A percentile compares a stretch with the other conserved stretches of the same genome.
Evolutionary conservation across 2,797 vertebrate species (phyloP).

Genomic region (Decapterus maruadsi): DNA sequence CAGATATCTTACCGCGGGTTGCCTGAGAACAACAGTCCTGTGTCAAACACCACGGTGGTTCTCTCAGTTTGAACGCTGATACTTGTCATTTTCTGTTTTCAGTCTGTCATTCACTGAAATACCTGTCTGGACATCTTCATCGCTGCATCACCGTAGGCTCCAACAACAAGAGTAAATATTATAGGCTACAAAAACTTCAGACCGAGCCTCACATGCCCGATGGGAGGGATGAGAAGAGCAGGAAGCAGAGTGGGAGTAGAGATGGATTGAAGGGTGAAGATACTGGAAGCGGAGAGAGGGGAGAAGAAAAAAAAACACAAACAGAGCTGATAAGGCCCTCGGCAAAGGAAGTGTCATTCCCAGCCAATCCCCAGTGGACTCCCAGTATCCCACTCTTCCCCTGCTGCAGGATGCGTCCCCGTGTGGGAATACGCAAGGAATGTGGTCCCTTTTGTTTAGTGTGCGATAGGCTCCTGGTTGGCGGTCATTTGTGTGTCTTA

Average conservation of each 20-base stretch:
- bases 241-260: slow-evolving; percentile 60
- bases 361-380: slow-evolving; percentile 76
- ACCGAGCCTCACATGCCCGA: slow-evolving; percentile 51
- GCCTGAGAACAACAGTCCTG: slow-evolving; percentile 27
- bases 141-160: slow-evolving; percentile 15
- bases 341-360: slow-evolving; percentile 83
- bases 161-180: slow-evolving; percentile 37
- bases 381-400: slow-evolving; percentile 78
- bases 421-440: slow-evolving; percentile 86
- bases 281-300: slow-evolving; percentile 51
- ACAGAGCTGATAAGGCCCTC: slow-evolving; percentile 82
- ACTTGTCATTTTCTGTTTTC: slow-evolving; percentile 24
- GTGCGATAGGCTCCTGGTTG: slow-evolving; percentile 77
- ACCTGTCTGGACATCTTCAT: slow-evolving; percentile 42
- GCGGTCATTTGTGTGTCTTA: slow-evolving; percentile 73
- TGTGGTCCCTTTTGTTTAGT: slow-evolving; percentile 85
- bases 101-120: slow-evolving; percentile 19
- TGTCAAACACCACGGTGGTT: slow-evolving; percentile 5
- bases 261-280: slow-evolving; percentile 72
- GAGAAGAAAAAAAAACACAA: slow-evolving; percentile 67
- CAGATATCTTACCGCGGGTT: slow-evolving; percentile 18
- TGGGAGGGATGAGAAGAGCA: slow-evolving; percentile 53
- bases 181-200: slow-evolving; percentile 36
- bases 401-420: slow-evolving; percentile 83
- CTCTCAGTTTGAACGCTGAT: slow-evolving; percentile 11